Conservation (phyloP, 2,113 vertebrate species). For the Synchiropus splendidus region DNA sequence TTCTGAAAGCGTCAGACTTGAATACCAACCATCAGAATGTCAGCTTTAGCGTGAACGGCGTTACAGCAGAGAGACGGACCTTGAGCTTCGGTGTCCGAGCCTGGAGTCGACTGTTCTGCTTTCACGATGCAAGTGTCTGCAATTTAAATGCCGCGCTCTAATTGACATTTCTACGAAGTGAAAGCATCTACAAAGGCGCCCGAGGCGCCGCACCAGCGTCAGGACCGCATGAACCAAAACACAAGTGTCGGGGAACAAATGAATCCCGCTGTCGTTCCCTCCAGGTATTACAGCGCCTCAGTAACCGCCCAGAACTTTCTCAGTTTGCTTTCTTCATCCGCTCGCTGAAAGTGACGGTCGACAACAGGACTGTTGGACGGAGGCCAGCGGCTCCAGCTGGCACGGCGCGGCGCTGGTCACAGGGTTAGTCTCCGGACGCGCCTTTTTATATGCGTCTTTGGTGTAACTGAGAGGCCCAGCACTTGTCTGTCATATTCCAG, state of each 20-base stretch:
- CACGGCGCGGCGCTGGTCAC: conserved; percentile 50
- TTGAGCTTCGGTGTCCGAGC: too few relatives aligned
- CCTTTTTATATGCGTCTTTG: conserved; percentile 65
- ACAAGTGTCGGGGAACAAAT: conserved; percentile 41
- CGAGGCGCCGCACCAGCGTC: conserved; percentile 21
- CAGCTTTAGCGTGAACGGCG: too few relatives aligned
- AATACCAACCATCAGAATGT: too few relatives aligned
- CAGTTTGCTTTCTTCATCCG: conserved; percentile 53
- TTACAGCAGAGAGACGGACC: too few relatives aligned
- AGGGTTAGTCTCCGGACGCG: conserved; percentile 51
- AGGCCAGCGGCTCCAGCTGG: conserved; percentile 63
- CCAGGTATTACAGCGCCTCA: conserved; percentile 32
- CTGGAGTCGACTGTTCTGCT: too few relatives aligned
- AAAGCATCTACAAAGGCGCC: conserved; percentile 25
- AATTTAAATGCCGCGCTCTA: conserved; percentile 37
- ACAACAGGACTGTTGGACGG: conserved; percentile 45
- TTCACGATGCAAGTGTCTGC: conserved; percentile 15
- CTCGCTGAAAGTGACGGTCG: conserved; percentile 17
- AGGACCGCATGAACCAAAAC: conserved; percentile 22
- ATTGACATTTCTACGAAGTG: conserved; percentile 33
- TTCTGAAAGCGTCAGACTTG: too few relatives aligned
- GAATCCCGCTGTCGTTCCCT: conserved; percentile 39
- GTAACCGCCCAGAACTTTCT: conserved; percentile 48
- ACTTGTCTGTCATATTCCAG: conserved; percentile 59
- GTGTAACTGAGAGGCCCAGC: conserved; percentile 64